Percentiles rank a stretch among this genome's conserved stretches.
phyloP scores from a whole-genome alignment of 2,797 vertebrate genomes.

The Lacerta agilis region DNA sequence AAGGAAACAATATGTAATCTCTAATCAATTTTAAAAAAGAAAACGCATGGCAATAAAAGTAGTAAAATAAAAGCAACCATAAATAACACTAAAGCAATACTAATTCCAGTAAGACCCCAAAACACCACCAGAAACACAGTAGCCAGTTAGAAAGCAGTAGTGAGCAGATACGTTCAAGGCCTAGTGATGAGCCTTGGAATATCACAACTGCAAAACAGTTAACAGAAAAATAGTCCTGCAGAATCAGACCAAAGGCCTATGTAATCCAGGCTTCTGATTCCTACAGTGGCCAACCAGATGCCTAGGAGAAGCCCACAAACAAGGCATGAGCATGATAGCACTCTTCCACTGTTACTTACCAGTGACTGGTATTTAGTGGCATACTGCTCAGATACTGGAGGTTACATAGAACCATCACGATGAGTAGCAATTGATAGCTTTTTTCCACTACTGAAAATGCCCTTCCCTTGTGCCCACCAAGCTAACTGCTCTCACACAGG shows the following conservation, averaged over 20 bases:
- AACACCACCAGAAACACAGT: background rate
- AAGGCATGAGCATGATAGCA: background rate
- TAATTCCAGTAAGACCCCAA: background rate
- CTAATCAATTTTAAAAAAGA: no score
- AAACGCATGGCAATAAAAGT: background rate
- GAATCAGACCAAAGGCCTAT: background rate
- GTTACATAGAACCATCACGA: background rate
- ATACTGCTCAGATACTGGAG: background rate
- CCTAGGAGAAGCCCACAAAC: background rate
- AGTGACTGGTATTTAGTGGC: background rate
- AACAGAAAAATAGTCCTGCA: no score
- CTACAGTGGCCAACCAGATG: background rate
- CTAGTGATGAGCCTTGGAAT: background rate
- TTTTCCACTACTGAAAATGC: background rate
- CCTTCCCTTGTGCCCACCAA: background rate
- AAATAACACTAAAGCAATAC: background rate
- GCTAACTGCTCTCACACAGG: background rate
- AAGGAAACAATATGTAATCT: no score
- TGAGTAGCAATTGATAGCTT: background rate
- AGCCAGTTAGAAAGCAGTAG: background rate
- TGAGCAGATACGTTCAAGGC: background rate
- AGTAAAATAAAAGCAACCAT: background rate
- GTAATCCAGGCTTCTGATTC: background rate
- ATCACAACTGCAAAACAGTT: background rate
- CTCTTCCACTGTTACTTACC: background rate